Percentiles rank a stretch among this genome's conserved stretches.
These are phyloP conservation scores for Alectura lathami DNA, from an alignment of 2,113 vertebrate genomes.

Conservation along the genomic window DNA sequence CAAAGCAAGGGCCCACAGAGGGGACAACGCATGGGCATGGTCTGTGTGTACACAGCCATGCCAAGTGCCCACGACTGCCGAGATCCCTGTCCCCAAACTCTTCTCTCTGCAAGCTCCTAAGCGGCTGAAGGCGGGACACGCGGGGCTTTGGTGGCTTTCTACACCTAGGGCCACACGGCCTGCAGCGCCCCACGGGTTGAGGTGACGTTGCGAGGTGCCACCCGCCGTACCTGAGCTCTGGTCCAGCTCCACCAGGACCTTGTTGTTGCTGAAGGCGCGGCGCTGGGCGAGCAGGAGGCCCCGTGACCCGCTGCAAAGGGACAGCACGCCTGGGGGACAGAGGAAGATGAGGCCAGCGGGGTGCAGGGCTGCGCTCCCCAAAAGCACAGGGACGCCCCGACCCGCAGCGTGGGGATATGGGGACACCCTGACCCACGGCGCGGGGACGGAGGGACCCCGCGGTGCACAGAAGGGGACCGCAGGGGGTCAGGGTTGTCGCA, in stretches of 20 bases:
- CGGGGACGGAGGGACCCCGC: background rate
- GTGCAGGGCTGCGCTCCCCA: background rate
- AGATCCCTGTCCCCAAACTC: accelerated
- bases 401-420: accelerated
- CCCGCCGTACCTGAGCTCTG: conserved; percentile 71
- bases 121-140: background rate
- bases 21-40: accelerated
- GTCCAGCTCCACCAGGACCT: conserved; percentile 81
- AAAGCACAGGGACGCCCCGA: background rate
- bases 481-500: no score
- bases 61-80: accelerated
- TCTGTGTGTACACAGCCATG: background rate
- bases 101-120: background rate
- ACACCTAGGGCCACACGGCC: background rate
- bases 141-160: background rate
- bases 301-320: background rate
- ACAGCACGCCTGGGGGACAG: background rate
- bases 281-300: accelerated
- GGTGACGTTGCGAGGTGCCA: background rate
- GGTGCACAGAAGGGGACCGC: no score
- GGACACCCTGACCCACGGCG: accelerated
- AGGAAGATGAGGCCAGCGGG: background rate
- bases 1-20: background rate
- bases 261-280: conserved; percentile 60
- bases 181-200: no score